phyloP scores from a whole-genome alignment of 2,113 vertebrate species.

The Aldabrachelys gigantea region DNA sequence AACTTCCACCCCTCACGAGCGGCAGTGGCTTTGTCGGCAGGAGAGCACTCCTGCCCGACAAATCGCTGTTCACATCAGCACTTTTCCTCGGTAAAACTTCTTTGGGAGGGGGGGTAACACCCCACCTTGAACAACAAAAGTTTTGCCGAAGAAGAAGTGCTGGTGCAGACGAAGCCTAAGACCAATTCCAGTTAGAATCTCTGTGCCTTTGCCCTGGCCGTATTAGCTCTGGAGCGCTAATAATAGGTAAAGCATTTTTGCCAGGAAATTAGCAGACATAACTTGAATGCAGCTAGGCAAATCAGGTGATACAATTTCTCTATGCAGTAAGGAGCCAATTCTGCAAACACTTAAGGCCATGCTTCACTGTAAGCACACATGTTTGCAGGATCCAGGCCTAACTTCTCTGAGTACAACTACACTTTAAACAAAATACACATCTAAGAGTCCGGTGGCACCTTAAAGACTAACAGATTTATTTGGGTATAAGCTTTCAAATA shows the following conservation, averaged over 20 bases:
- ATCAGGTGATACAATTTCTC: accelerated
- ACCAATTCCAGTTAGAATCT: not conserved
- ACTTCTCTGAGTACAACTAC: not conserved
- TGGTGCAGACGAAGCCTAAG: too few species aligned
- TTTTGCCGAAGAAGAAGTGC: too few species aligned
- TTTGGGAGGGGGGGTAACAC: too few species aligned
- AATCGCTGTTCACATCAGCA: too few species aligned
- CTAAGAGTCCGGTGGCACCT: too few species aligned
- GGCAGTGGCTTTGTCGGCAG: too few species aligned
- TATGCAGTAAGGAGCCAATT: not conserved
- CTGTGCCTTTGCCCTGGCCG: not conserved
- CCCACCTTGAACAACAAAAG: too few species aligned
- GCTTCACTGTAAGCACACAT: not conserved
- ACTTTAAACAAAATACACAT: not conserved
- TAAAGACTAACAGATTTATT: too few species aligned
- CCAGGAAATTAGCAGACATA: not conserved
- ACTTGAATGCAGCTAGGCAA: not conserved
- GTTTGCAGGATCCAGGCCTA: not conserved
- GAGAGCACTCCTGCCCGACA: too few species aligned
- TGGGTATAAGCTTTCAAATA: too few species aligned
- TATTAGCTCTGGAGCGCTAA: not conserved
- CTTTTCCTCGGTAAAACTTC: too few species aligned
- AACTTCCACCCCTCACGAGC: too few species aligned
- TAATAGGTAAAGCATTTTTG: not conserved
- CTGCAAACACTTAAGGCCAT: not conserved